Evolutionary conservation across 2,113 vertebrate genomes (phyloP).

Genomic region (Calidris pugnax): DNA sequence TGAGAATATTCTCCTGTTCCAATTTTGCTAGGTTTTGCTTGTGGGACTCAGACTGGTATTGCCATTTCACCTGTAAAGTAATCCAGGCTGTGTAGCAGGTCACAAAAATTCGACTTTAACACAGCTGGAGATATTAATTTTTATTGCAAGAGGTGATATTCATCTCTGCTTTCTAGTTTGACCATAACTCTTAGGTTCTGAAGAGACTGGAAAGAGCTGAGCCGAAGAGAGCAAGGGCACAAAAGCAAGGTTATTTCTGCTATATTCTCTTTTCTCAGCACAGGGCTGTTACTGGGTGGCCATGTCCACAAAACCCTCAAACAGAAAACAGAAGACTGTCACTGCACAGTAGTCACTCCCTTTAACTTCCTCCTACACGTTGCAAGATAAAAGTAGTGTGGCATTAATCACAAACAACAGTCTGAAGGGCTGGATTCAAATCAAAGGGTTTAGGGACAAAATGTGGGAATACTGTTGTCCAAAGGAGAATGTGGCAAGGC

Average conservation of each 20-base stretch:
- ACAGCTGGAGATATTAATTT: neutral
- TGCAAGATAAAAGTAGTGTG: neutral
- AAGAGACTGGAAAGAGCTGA: neutral
- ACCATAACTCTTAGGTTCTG: neutral
- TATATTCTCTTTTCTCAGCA: neutral
- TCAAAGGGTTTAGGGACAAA: neutral
- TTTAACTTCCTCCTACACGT: slow-evolving; percentile 40
- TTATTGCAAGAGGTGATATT: neutral
- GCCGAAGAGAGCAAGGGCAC: neutral
- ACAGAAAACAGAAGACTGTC: neutral
- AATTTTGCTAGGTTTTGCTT: neutral
- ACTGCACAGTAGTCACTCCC: neutral
- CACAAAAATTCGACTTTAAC: neutral
- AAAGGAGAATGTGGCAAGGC: neutral
- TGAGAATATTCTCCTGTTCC: neutral
- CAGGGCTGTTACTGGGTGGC: neutral
- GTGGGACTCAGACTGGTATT: neutral
- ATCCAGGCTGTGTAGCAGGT: neutral
- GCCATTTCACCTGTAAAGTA: neutral
- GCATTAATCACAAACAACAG: neutral
- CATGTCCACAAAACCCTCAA: neutral
- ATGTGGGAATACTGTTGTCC: neutral
- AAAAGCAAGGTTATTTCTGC: neutral
- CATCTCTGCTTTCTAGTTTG: neutral
- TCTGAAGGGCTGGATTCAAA: neutral